Evolutionary conservation across 2,797 vertebrate genomes (phyloP), one percentile per base, ranked within the genome.

Genomic region (Aphelocoma californica): DNA sequence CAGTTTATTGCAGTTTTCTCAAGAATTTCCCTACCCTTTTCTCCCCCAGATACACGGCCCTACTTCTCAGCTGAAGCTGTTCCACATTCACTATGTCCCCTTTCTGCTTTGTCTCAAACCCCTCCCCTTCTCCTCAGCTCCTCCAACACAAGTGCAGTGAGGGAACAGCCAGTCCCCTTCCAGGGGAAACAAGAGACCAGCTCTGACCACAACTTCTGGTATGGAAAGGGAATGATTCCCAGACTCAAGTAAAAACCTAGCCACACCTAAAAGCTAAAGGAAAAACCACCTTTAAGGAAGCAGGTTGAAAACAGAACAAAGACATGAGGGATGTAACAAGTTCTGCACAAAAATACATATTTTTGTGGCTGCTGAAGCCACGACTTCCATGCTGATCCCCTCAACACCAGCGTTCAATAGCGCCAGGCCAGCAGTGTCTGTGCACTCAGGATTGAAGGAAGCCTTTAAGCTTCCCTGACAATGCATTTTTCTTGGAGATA

Each of bases 381-480:
- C 0, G 5, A 69, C 56, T 72, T 78, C 92, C 61, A 57, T 24
- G 58, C 58, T 64, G 94, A 92, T 36, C 24, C 91, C 94, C 74
- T n/a, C 36, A 70, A 95, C 78, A 89, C 85, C 53, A 82, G 95
- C 11, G 5, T 40, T 81, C 65, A 77, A 81, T 40, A 85, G 92
- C 60, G 8, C 82, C 94, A 34, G 96, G 88, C 93, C 95, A 73
- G 88, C 32, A 38, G 84, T 17, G 86, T 86, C 73, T 20, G 36
- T 29, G 40, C 61, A 83, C 89, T 12, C 64, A 38, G 57, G 95
- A 95, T 48, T 70, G 94, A 93, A 95, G 79, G 97, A 64, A 93
- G 96, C 90, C 93, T 96, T 81, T 93, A 72, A 93, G 97, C 95
- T 86, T 88, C 95, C 87, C 91, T 86, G 86, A 90, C 93, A 87